Evolutionary conservation across 1,140 invertebrate genomes (phyloP), one percentile per base, ranked within the genome.

Genomic region (Pogonus chalceus): DNA sequence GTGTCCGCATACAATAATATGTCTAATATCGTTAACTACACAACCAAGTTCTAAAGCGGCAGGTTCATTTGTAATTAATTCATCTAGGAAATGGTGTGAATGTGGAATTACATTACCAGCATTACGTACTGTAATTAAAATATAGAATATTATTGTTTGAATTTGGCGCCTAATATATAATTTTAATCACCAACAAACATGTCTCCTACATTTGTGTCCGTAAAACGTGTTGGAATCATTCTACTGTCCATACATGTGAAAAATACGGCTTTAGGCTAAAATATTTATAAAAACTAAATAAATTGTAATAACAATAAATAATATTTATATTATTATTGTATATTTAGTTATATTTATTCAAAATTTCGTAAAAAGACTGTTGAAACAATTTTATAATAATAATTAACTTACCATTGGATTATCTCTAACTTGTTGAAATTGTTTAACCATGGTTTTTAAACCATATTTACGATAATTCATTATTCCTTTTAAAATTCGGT

Each of bases 231-330:
- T 20, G 93, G 91, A 60, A 96, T 87, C 86, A 97, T 93, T 76
- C 94, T 78, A 71, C 89, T 92, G 76, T 97, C 94, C 86, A 97
- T 96, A 72, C 94, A 97, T 16, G 92, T 94, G 72, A 97, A 95
- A 73, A 97, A 93, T 54, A 97, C 85, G 56, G 92, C 90, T 79
- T 92, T 92, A 4, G 94, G 94, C 89, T 96, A 71, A 61, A 79
- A 73, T 59, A 53, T 43, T 10, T 10, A 16, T 16, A 43, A 12
- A 43, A 7, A 31, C 26, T 24, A 23, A 52, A 20, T 35, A 23
- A 51, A 21, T n/a, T n/a, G n/a, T n/a, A n/a, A n/a, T n/a, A n/a
- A n/a, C n/a, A n/a, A n/a, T n/a, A n/a, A n/a, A n/a, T n/a, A n/a
- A n/a, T n/a, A n/a, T n/a, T n/a, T n/a, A n/a, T n/a, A n/a, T n/a